These are phyloP conservation scores for Gouania willdenowi DNA, from an alignment of 2,797 vertebrate genomes.

Conservation along the genomic window DNA sequence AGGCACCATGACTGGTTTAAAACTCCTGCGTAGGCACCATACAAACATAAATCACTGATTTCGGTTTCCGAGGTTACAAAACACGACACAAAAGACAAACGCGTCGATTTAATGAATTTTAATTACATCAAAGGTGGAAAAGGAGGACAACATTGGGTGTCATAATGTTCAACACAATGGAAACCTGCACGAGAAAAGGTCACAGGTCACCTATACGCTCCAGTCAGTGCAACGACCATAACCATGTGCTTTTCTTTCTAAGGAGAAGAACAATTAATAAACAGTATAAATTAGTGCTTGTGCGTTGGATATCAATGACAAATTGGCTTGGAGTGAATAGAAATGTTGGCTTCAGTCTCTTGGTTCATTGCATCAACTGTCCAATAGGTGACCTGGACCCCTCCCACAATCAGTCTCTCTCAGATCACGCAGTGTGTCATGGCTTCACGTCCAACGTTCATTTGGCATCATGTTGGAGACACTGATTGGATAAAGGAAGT, in stretches of 20 bases:
- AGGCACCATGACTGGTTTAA: too few relatives aligned
- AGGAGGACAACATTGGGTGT: slow-evolving; percentile 59
- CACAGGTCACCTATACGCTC: slow-evolving; percentile 40
- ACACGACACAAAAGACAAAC: too few relatives aligned
- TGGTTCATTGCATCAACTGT: slow-evolving; percentile 2
- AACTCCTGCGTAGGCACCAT: too few relatives aligned
- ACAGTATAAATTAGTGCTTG: too few relatives aligned
- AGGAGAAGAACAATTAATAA: slow-evolving; percentile 18
- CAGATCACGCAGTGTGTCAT: slow-evolving; percentile 34
- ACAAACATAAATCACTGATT: too few relatives aligned
- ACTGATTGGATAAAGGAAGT: slow-evolving; percentile 34
- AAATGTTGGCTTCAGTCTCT: not conserved
- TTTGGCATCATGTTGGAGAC: slow-evolving; percentile 41
- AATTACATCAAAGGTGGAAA: slow-evolving; percentile 78
- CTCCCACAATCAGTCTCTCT: slow-evolving; percentile 16
- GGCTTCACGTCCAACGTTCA: slow-evolving; percentile 39
- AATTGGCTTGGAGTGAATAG: too few relatives aligned
- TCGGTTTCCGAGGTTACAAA: too few relatives aligned
- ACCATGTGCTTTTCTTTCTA: slow-evolving; percentile 11
- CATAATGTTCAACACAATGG: slow-evolving; percentile 46
- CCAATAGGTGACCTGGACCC: slow-evolving; percentile 38
- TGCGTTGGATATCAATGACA: not conserved
- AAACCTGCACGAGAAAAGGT: slow-evolving; percentile 24
- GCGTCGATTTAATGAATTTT: slow-evolving; percentile 44
- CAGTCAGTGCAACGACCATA: slow-evolving; percentile 2